Base-by-base conservation (phyloP, 2,888 invertebrate genomes). In the Lepas anatifera region DNA sequence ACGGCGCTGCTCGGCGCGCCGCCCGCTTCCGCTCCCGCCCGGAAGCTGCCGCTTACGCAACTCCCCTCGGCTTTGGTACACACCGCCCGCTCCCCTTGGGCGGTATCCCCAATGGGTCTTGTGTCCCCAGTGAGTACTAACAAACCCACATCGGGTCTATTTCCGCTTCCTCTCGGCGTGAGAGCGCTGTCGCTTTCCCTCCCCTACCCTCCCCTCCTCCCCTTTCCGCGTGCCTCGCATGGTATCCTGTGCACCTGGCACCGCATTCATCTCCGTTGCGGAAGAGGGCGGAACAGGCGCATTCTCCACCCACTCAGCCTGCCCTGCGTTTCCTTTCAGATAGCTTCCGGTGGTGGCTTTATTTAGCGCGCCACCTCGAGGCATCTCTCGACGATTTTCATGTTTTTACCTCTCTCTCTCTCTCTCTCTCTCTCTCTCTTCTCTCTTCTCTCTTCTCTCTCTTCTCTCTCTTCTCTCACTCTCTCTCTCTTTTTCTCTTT, bases 51-150 rank as follows among this genome's bases (percentile, higher is more conserved):
- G 66, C 11, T n/a, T 16, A 29, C 68, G 35, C 32, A 50, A 27
- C 58, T 69, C 39, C 43, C 69, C 66, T 27, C 37, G 29, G n/a
- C n/a, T n/a, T n/a, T n/a, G n/a, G n/a, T n/a, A n/a, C n/a, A 27
- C 43, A 41, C 52, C 27, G 64, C 71, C 72, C 75, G 80, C 73
- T 77, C 81, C 77, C 76, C 80, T n/a, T n/a, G n/a, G n/a, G n/a
- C n/a, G n/a, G n/a, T n/a, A n/a, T n/a, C n/a, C n/a, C n/a, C n/a
- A n/a, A n/a, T n/a, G n/a, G n/a, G n/a, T n/a, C n/a, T n/a, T n/a
- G n/a, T n/a, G n/a, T n/a, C n/a, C n/a, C n/a, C n/a, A n/a, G n/a
- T n/a, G n/a, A n/a, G 50, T 27, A 52, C 37, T 32, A 48, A 27
- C 25, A 27, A 35, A 50, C 22, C 67, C 37, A 46, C 29, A 52